Evolutionary conservation across 1,140 invertebrate genomes (phyloP).

Genomic region (Pogonomyrmex barbatus): DNA sequence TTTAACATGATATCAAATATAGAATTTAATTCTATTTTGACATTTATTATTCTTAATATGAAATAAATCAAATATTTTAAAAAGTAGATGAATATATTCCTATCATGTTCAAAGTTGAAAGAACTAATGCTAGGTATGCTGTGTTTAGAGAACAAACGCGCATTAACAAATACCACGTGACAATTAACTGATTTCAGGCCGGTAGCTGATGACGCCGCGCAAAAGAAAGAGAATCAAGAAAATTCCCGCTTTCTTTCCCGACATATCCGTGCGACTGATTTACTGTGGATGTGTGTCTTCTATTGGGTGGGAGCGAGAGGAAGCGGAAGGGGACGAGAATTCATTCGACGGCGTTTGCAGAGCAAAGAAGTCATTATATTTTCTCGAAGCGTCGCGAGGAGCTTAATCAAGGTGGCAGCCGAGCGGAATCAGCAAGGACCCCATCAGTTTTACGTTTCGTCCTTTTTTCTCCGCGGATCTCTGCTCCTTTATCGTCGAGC

Average conservation of each 20-base stretch:
- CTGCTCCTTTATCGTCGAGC: slow-evolving; percentile 62
- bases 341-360: slow-evolving; percentile 81
- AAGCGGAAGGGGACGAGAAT: slow-evolving; percentile 54
- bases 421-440: slow-evolving; percentile 86
- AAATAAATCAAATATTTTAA: neutral
- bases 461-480: slow-evolving; percentile 68
- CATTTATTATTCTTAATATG: neutral
- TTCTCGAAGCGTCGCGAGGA: slow-evolving; percentile 84
- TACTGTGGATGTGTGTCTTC: slow-evolving; percentile 43
- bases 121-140: neutral
- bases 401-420: slow-evolving; percentile 86
- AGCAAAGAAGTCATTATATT: slow-evolving; percentile 85
- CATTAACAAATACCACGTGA: neutral
- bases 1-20: neutral
- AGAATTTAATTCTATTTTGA: neutral
- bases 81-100: neutral
- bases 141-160: neutral
- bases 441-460: slow-evolving; percentile 82
- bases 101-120: neutral
- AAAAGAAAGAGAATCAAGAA: slow-evolving; percentile 44
- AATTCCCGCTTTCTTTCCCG: slow-evolving; percentile 38
- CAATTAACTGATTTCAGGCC: slow-evolving; percentile 47
- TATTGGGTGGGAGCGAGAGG: slow-evolving; percentile 29
- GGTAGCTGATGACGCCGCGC: slow-evolving; percentile 25
- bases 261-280: slow-evolving; percentile 43